phyloP scores from a whole-genome alignment of 92 coral and sea anemone genomes.

The Epizoanthus fatuus region DNA sequence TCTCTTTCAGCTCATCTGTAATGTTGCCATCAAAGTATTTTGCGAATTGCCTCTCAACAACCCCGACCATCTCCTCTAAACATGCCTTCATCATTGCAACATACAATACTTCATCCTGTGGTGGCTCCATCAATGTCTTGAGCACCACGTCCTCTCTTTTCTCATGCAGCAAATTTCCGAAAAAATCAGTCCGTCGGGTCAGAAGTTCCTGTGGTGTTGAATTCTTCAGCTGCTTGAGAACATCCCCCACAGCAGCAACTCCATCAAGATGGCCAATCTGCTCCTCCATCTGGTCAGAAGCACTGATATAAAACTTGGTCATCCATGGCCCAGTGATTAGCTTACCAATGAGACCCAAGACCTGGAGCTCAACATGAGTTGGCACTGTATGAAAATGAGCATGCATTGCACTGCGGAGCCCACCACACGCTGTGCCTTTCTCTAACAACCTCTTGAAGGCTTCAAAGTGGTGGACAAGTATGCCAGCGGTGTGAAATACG shows the following conservation, averaged over 20 bases:
- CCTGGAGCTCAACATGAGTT: neutral
- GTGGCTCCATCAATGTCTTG: slow-evolving; percentile 7
- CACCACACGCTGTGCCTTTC: neutral
- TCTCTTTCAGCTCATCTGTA: neutral
- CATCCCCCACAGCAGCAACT: neutral
- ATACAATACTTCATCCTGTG: neutral
- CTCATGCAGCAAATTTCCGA: slow-evolving; percentile 1
- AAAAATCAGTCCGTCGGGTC: slow-evolving; percentile 1
- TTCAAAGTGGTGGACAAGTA: neutral
- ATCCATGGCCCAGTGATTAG: slow-evolving; percentile 20
- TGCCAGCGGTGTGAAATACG: neutral
- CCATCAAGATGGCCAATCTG: slow-evolving; percentile 20
- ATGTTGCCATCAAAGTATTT: neutral
- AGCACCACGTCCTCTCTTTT: neutral
- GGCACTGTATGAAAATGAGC: neutral
- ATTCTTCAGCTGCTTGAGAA: neutral
- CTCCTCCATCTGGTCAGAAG: neutral
- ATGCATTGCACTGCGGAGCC: neutral
- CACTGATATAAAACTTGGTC: neutral
- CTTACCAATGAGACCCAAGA: slow-evolving; percentile 4
- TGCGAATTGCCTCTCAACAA: slow-evolving; percentile 1
- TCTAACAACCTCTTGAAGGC: neutral
- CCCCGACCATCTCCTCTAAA: neutral
- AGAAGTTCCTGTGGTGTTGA: neutral
- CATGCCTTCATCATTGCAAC: neutral